Evolutionary conservation across 37 sponge, comb jelly and placozoan genomes (phyloP), one percentile per base, ranked within the genome.

Genomic region (Amphimedon queenslandica): DNA sequence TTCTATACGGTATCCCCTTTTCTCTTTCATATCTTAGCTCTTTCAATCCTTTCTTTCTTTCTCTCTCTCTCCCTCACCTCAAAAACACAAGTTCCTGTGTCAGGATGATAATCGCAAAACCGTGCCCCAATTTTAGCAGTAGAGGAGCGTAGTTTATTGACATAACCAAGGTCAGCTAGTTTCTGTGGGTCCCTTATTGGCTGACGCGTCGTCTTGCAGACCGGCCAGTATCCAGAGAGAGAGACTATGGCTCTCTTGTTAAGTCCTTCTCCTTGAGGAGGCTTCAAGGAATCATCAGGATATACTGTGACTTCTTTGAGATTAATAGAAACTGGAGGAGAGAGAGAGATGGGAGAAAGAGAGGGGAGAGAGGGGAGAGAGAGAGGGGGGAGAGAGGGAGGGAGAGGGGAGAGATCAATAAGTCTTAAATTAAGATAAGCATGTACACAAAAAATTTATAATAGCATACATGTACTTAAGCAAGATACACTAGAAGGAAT

Each of bases 241-340:
- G 72, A 72, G 28, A 95, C 74, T 0, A 77, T 65, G 18, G 96
- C 96, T 60, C 40, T 55, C 67, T 95, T 95, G 81, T 95, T 95
- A 65, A 95, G 57, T 40, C 81, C 87, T 37, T 84, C 61, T 20
- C 96, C 96, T 28, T 64, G 65, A 8, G 47, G 67, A 25, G 96
- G 96, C 53, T 91, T 95, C 42, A 21, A 16, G 16, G 31, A 10
- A 8, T 92, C 93, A 64, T 90, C 90, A 16, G 86, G 93, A 65
- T 95, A 95, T 36, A 95, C 92, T 10, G 76, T 61, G 51, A 95
- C 91, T 67, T 92, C 96, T 68, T 80, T 94, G 32, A 33, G 77
- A 2, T 76, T 84, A 63, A 94, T 94, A 31, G 27, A 53, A 3
- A 94, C 95, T 86, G 64, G 23, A 40, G 23, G 13, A 43, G 55